A percentile compares a stretch with the other conserved stretches of the same genome.
These are phyloP conservation scores for Anas acuta DNA, from an alignment of 2,797 vertebrate genomes.

Conservation along the genomic window DNA sequence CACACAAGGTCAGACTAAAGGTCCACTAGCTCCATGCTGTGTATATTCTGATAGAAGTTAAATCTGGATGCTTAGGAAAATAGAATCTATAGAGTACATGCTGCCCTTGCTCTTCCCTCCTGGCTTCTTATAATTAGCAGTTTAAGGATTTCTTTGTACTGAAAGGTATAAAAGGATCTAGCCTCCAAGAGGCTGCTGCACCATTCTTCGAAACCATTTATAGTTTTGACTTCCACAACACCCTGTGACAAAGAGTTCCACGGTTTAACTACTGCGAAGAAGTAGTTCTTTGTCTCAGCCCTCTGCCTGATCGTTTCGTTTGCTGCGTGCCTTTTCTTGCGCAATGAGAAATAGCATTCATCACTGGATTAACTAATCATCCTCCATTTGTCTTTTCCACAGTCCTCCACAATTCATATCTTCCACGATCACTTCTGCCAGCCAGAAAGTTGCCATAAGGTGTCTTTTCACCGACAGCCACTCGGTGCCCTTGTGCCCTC, in stretches of 20 bases:
- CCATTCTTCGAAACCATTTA: not conserved
- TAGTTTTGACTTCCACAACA: not conserved
- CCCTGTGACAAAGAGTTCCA: not conserved
- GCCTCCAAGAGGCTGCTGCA: not conserved
- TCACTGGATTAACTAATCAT: not conserved
- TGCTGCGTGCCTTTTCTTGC: not conserved
- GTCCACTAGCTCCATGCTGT: not conserved
- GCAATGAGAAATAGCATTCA: not conserved
- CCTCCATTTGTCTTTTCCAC: not conserved
- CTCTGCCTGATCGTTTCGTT: not conserved
- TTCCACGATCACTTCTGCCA: not conserved
- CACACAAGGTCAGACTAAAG: not conserved
- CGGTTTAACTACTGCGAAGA: not conserved
- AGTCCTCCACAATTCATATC: not conserved
- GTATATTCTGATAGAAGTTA: constrained; percentile 12
- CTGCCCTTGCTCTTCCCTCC: not conserved
- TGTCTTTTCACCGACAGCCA: not conserved
- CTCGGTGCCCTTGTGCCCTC: not conserved
- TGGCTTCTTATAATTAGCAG: not conserved
- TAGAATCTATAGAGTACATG: not conserved
- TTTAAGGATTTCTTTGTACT: not conserved
- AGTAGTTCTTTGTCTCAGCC: not conserved
- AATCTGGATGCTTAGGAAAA: not conserved
- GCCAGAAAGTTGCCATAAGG: not conserved
- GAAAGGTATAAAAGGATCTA: not conserved